A percentile compares a stretch with the other conserved stretches of the same genome.
Evolutionary conservation across 2,797 vertebrate species (phyloP).

Genomic region (Apodemus agrarius): DNA sequence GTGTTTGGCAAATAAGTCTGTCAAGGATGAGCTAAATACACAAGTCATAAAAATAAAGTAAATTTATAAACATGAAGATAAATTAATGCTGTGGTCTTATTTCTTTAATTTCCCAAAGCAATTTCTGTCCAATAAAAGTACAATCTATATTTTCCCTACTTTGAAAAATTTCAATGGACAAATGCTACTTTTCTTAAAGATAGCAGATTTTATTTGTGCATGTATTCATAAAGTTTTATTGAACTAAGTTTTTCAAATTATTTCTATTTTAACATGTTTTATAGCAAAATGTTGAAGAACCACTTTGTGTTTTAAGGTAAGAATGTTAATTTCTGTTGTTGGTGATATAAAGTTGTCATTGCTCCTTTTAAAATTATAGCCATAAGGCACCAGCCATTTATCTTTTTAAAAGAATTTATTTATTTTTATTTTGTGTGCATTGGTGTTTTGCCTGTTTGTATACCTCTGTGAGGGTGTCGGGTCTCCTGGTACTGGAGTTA

Average conservation of each 20-base stretch:
- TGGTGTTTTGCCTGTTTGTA: background rate
- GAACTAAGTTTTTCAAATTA: constrained; percentile 54
- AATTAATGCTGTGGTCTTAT: constrained; percentile 71
- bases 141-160: constrained; percentile 24
- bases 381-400: background rate
- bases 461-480: background rate
- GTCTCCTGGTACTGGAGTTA: background rate
- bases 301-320: constrained; percentile 44
- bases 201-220: constrained; percentile 24
- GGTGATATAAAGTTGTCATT: constrained; percentile 2
- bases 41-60: constrained; percentile 56
- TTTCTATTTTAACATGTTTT: constrained; percentile 61
- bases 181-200: constrained; percentile 50
- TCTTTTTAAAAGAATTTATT: background rate
- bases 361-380: constrained; percentile 24
- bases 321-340: constrained; percentile 56
- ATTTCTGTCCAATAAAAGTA: constrained; percentile 53
- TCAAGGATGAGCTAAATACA: constrained; percentile 64
- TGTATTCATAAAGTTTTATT: constrained; percentile 35
- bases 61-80: constrained; percentile 72
- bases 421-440: background rate
- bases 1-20: constrained; percentile 63
- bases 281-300: constrained; percentile 27
- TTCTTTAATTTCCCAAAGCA: constrained; percentile 57
- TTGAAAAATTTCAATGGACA: constrained; percentile 47